Evolutionary conservation across 2,113 vertebrate genomes (phyloP).

Genomic region (Reinhardtius hippoglossoides): DNA sequence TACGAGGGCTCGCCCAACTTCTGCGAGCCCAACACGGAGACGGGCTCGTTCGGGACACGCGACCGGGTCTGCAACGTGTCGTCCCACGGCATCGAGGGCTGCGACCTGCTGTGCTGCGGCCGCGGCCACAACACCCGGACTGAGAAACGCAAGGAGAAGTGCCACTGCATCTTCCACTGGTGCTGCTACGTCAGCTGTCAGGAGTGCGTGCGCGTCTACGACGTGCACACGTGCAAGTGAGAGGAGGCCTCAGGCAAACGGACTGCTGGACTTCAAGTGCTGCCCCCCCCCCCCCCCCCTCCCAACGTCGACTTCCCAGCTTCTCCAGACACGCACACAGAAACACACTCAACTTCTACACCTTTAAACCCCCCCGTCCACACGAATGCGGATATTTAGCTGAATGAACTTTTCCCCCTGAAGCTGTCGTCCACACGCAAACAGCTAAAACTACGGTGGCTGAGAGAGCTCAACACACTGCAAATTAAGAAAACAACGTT

Average conservation of each 20-base stretch:
- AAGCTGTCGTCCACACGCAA: too few relatives aligned
- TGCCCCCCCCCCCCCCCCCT: conserved; percentile 30
- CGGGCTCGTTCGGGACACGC: conserved; percentile 95
- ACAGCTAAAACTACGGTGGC: too few relatives aligned
- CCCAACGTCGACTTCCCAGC: conserved; percentile 1
- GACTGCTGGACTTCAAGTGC: conserved; percentile 64
- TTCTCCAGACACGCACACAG: conserved; percentile 6
- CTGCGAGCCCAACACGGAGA: conserved; percentile 97
- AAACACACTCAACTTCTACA: conserved; percentile 47
- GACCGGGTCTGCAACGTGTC: conserved; percentile 97
- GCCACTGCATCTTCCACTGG: conserved; percentile 99
- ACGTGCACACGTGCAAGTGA: conserved; percentile 98
- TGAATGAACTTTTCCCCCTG: too few relatives aligned
- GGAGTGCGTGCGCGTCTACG: conserved; percentile 94
- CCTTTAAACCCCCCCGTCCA: background rate
- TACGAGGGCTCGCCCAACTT: conserved; percentile 98
- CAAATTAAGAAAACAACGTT: too few relatives aligned
- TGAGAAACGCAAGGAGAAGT: conserved; percentile 98
- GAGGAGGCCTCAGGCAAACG: conserved; percentile 26
- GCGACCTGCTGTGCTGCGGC: conserved; percentile 97
- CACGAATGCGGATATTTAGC: too few relatives aligned
- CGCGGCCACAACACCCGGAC: conserved; percentile 98
- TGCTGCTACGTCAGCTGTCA: conserved; percentile 99
- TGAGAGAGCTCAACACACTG: too few relatives aligned
- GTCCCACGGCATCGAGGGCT: conserved; percentile 97